Conservation (phyloP, 2,113 vertebrate genomes). For the Sus scrofa region DNA sequence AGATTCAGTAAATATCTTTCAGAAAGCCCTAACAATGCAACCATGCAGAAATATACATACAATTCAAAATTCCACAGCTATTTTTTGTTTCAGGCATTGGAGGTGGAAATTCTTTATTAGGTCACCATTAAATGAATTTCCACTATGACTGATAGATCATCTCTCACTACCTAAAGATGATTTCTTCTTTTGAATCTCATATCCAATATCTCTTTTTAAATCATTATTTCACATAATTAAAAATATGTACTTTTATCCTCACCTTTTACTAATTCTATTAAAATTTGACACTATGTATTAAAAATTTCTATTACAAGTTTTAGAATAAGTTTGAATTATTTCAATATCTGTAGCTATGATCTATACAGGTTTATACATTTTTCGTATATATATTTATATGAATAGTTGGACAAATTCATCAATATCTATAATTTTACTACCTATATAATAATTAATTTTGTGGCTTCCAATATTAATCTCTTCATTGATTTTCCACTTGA, state of each 20-base stretch:
- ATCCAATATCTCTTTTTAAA: not conserved
- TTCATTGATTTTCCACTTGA: not conserved
- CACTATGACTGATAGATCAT: not conserved
- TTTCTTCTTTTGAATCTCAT: not conserved
- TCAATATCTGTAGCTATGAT: not conserved
- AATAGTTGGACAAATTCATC: not conserved
- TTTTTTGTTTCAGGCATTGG: not conserved
- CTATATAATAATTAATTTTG: not conserved
- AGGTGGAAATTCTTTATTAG: not conserved
- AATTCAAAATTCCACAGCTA: not conserved
- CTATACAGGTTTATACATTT: not conserved
- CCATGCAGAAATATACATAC: not conserved
- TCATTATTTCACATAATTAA: not conserved
- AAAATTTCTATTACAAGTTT: not conserved
- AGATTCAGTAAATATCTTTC: not conserved
- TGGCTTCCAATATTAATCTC: not conserved
- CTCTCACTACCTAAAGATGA: not conserved
- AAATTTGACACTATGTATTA: not conserved
- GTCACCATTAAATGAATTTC: not conserved
- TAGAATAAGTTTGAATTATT: not conserved
- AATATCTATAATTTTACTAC: not conserved
- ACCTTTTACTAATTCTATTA: not conserved
- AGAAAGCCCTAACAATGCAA: not conserved
- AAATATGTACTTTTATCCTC: not conserved
- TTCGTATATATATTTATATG: not conserved